Base-by-base conservation (phyloP, 2,113 vertebrate genomes). In the Coracopsis vasa region DNA sequence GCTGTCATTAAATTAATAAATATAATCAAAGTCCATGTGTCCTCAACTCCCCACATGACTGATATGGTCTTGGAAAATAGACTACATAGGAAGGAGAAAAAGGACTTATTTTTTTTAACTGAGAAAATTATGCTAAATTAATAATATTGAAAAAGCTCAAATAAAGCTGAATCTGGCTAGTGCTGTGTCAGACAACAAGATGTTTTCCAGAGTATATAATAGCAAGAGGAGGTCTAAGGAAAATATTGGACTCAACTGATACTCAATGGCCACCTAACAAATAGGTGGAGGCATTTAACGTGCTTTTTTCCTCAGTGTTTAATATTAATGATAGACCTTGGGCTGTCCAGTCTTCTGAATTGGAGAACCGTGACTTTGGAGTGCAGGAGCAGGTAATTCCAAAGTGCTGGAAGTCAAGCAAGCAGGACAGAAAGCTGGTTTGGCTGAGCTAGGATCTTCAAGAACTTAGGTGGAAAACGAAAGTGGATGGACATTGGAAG, bases 371-470 rank as follows among this genome's bases (percentile, higher is more conserved):
- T 51, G 50, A 16, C 27, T 51, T 51, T 28, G 27, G 15, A 51
- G 50, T 51, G 27, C 50, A 51, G 27, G 27, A 51, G 50, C 50
- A 51, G 27, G 27, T 15, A 51, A 28, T 28, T 51, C 50, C 50
- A 51, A 51, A 51, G 50, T 51, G 50, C 15, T 51, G 35, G 11
- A 41, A 35, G 35, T 25, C 48, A 20, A 47, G 29, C 11, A 56
- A 41, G n/a, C 2, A 1, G 27, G 28, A 17, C 27, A 60, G 51
- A 37, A 35, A 39, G 44, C 12, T 4, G 3, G 10, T 2, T 4
- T 20, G 44, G 13, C 65, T 28, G 45, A 44, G 31, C 31, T 60
- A 31, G 33, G 53, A 35, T 18, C 73, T 69, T 53, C 45, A 13
- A 13, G 51, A 51, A 24, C 16, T 42, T 20, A 9, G 44, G 51